These are phyloP conservation scores for Acanthisitta chloris DNA, from an alignment of 2,113 vertebrate genomes.

Conservation along the genomic window DNA sequence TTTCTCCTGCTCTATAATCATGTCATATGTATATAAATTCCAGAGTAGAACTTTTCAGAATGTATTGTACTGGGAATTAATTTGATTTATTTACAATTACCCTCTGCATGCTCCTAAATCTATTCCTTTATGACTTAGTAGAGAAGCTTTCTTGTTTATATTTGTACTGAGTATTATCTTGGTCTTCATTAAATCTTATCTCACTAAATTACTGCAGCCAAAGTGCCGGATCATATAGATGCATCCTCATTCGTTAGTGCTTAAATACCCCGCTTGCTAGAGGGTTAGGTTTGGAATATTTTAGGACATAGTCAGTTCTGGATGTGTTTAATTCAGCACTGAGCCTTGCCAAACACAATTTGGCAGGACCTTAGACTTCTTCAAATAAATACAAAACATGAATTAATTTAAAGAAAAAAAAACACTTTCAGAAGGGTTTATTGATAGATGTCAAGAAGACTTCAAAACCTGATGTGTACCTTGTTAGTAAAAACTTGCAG, in stretches of 20 bases:
- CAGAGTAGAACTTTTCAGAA: slow-evolving; percentile 11
- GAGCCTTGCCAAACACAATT: not conserved
- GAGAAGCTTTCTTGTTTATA: slow-evolving; percentile 17
- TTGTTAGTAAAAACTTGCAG: not conserved
- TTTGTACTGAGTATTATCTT: slow-evolving; percentile 27
- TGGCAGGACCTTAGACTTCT: not conserved
- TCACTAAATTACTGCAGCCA: slow-evolving; percentile 19
- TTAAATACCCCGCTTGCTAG: not conserved
- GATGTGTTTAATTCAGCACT: not conserved
- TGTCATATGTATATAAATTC: slow-evolving; percentile 14
- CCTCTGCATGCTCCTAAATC: slow-evolving; percentile 33
- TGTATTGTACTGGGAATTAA: not conserved
- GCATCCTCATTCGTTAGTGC: not conserved
- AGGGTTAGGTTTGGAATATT: not conserved
- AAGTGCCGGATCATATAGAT: not conserved
- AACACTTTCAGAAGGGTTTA: not conserved
- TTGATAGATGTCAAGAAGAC: not conserved
- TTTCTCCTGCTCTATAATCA: not conserved
- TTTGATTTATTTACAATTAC: slow-evolving; percentile 54
- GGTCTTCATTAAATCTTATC: slow-evolving; percentile 32
- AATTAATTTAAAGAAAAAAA: not conserved
- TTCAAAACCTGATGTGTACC: not conserved
- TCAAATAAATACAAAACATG: not conserved
- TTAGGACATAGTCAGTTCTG: not conserved
- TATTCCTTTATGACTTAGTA: slow-evolving; percentile 19